Percentiles rank a stretch among this genome's conserved stretches.
Evolutionary conservation across 1,140 invertebrate species (phyloP).

Genomic region (Latrodectus geometricus): DNA sequence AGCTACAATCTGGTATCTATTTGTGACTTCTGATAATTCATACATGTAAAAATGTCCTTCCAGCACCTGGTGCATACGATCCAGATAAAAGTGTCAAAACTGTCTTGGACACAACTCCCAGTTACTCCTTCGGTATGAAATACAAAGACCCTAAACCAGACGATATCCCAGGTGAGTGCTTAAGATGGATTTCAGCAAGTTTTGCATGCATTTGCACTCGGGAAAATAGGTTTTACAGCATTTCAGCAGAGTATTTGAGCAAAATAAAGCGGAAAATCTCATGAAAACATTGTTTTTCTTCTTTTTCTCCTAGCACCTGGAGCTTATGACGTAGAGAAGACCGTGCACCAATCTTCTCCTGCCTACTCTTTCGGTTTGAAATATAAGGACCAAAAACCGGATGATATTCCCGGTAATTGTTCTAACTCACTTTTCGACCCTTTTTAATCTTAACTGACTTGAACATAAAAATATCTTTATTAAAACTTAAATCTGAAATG

Average conservation of each 20-base stretch:
- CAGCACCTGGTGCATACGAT: constrained; percentile 82
- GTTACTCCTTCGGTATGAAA: constrained; percentile 79
- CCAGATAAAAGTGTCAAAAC: constrained; percentile 79
- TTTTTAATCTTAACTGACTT: too few relatives aligned
- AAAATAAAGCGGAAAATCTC: background rate
- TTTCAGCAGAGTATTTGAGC: too few relatives aligned
- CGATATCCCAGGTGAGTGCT: constrained; percentile 73
- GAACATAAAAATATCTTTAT: too few relatives aligned
- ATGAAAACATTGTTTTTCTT: background rate
- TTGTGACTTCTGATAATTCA: too few relatives aligned
- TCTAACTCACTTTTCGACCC: constrained; percentile 66
- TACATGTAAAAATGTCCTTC: background rate
- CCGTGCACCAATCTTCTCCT: constrained; percentile 70
- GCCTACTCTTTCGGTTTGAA: constrained; percentile 79
- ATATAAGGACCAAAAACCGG: constrained; percentile 69
- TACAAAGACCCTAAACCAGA: constrained; percentile 70
- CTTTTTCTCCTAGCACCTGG: constrained; percentile 77
- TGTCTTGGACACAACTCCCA: constrained; percentile 74
- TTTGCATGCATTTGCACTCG: too few relatives aligned
- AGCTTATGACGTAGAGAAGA: constrained; percentile 28
- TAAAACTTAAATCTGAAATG: too few relatives aligned
- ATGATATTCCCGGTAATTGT: constrained; percentile 73
- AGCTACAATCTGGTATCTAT: too few relatives aligned
- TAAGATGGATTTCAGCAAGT: background rate
- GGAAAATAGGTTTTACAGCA: too few relatives aligned